Conservation (phyloP, 1,140 invertebrate species). For the Chrysoperla carnea region DNA sequence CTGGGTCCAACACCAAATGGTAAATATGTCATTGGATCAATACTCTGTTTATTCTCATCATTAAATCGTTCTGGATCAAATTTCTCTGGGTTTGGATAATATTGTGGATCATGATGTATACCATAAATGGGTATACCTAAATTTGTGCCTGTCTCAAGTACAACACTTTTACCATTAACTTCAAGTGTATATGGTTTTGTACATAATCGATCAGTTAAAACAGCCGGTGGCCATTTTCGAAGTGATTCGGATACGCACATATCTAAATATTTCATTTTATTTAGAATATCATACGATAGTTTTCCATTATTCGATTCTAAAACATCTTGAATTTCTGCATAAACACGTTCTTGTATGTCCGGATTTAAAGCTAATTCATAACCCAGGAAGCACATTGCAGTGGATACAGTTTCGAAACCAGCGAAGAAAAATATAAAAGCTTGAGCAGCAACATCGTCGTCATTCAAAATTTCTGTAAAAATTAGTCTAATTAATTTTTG, state of each 20-base stretch:
- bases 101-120: constrained; percentile 29
- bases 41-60: constrained; percentile 21
- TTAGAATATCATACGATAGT: constrained; percentile 12
- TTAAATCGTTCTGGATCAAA: constrained; percentile 35
- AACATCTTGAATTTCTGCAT: constrained; percentile 14
- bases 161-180: constrained; percentile 4
- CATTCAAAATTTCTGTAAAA: constrained; percentile 2
- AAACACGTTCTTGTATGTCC: constrained; percentile 24
- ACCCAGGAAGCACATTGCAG: constrained; percentile 14
- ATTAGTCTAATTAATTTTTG: no score
- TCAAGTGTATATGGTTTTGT: constrained; percentile 25
- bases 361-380: constrained; percentile 30
- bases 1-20: constrained; percentile 34
- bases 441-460: constrained; percentile 18
- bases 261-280: constrained; percentile 15
- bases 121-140: constrained; percentile 25
- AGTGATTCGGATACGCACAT: constrained; percentile 27
- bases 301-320: constrained; percentile 3
- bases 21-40: constrained; percentile 21
- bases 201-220: constrained; percentile 25
- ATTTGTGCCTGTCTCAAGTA: constrained; percentile 13
- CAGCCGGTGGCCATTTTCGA: constrained; percentile 29
- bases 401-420: constrained; percentile 20
- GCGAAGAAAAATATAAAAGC: constrained; percentile 23
- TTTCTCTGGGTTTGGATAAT: constrained; percentile 28